These are phyloP conservation scores for Melitaea cinxia DNA, from an alignment of 1,140 invertebrate species.

Conservation along the genomic window DNA sequence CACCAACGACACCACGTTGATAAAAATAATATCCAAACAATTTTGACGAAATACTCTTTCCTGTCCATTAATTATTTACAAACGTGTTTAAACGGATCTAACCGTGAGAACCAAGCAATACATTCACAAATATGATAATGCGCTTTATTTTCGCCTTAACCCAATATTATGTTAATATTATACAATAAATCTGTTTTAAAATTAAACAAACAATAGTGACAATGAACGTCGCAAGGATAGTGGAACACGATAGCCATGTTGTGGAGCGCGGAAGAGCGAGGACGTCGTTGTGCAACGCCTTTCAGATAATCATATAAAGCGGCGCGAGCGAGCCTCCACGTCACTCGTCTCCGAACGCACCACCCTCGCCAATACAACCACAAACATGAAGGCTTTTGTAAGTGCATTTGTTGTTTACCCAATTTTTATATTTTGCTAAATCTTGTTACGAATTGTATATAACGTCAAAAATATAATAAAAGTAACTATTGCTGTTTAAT, in stretches of 20 bases:
- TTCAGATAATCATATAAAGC: slow-evolving; percentile 9
- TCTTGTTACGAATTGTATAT: neutral
- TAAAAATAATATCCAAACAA: too few species aligned
- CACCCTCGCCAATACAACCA: slow-evolving; percentile 4
- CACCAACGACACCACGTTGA: too few species aligned
- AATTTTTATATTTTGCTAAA: slow-evolving; percentile 2
- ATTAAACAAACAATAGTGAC: slow-evolving; percentile 4
- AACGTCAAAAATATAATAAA: too few species aligned
- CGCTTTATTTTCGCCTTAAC: too few species aligned
- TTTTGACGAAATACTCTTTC: too few species aligned
- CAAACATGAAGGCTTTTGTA: slow-evolving; percentile 35
- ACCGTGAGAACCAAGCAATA: too few species aligned
- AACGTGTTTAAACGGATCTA: too few species aligned
- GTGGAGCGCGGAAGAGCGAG: slow-evolving; percentile 19
- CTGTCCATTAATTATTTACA: too few species aligned
- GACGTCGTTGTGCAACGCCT: slow-evolving; percentile 10
- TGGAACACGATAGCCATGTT: neutral
- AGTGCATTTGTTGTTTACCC: slow-evolving; percentile 15
- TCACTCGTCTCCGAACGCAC: slow-evolving; percentile 14
- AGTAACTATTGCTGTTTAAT: too few species aligned
- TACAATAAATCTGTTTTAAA: neutral
- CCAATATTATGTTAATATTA: slow-evolving; percentile 7
- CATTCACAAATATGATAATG: too few species aligned
- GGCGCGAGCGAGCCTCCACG: neutral
- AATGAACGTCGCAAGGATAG: slow-evolving; percentile 11